These are phyloP conservation scores for Bolborhynchus lineola DNA, from an alignment of 2,113 vertebrate genomes.

Conservation along the genomic window DNA sequence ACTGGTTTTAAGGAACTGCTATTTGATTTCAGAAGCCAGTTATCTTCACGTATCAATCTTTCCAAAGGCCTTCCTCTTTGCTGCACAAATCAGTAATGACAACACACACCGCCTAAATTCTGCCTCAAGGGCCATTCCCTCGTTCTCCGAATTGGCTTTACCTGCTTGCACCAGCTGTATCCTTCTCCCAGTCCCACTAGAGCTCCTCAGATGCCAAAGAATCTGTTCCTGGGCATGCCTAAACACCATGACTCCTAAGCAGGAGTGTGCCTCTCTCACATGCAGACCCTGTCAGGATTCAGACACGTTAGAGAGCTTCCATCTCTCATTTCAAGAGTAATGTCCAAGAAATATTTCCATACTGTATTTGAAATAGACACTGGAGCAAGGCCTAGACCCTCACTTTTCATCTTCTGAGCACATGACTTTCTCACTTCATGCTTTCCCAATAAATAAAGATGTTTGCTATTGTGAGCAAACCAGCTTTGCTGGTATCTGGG, in stretches of 20 bases:
- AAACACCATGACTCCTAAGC: not conserved
- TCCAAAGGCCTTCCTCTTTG: not conserved
- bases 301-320: not conserved
- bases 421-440: not conserved
- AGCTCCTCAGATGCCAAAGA: not conserved
- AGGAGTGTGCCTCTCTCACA: not conserved
- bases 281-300: not conserved
- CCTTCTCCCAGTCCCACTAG: not conserved
- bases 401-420: not conserved
- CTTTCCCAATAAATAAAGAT: not conserved
- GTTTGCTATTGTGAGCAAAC: not conserved
- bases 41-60: not conserved
- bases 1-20: not conserved
- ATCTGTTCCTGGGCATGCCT: not conserved
- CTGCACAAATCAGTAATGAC: not conserved
- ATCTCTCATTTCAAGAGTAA: not conserved
- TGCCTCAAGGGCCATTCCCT: not conserved
- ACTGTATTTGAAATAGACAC: not conserved
- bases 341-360: not conserved
- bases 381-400: not conserved
- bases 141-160: not conserved
- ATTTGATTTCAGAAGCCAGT: not conserved
- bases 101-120: not conserved
- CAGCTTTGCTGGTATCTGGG: not conserved
- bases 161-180: not conserved